A percentile compares a stretch with the other conserved stretches of the same genome.
phyloP scores from a whole-genome alignment of 2,888 invertebrate genomes.

The Lasius platythorax region DNA sequence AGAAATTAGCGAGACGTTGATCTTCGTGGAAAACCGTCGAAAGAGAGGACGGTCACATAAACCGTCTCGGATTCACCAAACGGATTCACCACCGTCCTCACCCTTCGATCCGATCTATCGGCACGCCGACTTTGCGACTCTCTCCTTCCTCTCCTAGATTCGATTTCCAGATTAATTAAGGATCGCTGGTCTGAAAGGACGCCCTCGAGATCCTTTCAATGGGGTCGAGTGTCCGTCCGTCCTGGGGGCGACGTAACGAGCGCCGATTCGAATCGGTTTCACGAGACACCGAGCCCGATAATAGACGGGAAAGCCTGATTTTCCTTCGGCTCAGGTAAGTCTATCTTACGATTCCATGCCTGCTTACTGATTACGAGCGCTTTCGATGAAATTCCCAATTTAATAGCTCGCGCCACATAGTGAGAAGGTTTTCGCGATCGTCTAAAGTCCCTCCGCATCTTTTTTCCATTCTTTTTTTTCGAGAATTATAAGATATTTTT shows the following conservation, averaged over 20 bases:
- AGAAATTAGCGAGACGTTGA: constrained; percentile 63
- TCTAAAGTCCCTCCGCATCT: not conserved
- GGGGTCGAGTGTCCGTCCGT: constrained; percentile 72
- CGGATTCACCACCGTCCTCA: constrained; percentile 13
- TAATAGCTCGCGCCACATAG: constrained; percentile 9
- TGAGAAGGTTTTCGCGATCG: constrained; percentile 5
- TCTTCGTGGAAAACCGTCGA: constrained; percentile 45
- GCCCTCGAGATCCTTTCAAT: constrained; percentile 71
- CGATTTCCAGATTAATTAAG: constrained; percentile 78
- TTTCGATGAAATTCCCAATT: constrained; percentile 38
- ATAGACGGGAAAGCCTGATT: constrained; percentile 66
- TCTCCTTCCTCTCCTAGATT: constrained; percentile 64
- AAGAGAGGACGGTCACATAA: constrained; percentile 55
- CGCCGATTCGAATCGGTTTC: constrained; percentile 73
- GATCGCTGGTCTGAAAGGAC: constrained; percentile 74
- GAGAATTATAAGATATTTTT: not conserved
- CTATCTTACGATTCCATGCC: constrained; percentile 54
- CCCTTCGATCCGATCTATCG: constrained; percentile 65
- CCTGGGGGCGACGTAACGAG: constrained; percentile 70
- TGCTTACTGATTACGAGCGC: constrained; percentile 38
- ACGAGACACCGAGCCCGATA: constrained; percentile 74
- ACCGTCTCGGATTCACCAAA: constrained; percentile 59
- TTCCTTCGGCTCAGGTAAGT: constrained; percentile 66
- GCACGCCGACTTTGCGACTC: constrained; percentile 49
- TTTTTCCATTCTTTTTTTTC: not conserved